A percentile compares a stretch with the other conserved stretches of the same genome.
phyloP scores from a whole-genome alignment of 2,113 vertebrate species.

The Pterocles orientalis region DNA sequence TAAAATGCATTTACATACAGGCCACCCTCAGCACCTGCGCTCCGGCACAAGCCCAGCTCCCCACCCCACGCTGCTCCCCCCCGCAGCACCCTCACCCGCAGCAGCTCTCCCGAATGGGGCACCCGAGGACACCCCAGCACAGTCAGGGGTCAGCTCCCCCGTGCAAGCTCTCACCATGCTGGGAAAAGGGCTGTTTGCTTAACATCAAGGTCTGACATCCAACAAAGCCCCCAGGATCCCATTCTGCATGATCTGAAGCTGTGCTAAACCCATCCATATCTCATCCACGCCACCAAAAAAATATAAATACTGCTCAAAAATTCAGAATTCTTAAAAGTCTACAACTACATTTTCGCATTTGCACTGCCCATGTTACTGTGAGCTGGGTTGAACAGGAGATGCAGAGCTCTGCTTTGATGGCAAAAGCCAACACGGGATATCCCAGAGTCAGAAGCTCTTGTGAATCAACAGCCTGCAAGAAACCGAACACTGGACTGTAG shows the following conservation, averaged over 20 bases:
- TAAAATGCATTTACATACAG: not conserved
- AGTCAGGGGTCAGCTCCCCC: not conserved
- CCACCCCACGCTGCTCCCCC: not conserved
- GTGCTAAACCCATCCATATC: not conserved
- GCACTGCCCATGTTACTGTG: not conserved
- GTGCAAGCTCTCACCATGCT: not conserved
- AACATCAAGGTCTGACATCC: not conserved
- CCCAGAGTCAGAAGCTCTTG: not conserved
- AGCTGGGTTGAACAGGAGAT: not conserved
- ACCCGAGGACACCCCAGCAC: not conserved
- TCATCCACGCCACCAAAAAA: not conserved
- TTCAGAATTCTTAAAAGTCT: not conserved
- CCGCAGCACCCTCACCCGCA: not conserved
- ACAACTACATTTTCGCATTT: rapidly evolving
- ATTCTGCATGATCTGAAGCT: not conserved
- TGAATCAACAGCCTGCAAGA: not conserved
- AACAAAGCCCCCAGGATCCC: not conserved
- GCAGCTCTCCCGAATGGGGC: not conserved
- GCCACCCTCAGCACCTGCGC: rapidly evolving
- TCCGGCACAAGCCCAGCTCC: rapidly evolving
- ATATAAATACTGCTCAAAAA: not conserved
- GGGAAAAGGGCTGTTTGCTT: not conserved
- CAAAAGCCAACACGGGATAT: not conserved
- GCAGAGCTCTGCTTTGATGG: not conserved
- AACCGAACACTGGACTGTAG: rapidly evolving